Evolutionary conservation across 2,888 invertebrate genomes (phyloP).

Genomic region (Lasius fuliginosus): DNA sequence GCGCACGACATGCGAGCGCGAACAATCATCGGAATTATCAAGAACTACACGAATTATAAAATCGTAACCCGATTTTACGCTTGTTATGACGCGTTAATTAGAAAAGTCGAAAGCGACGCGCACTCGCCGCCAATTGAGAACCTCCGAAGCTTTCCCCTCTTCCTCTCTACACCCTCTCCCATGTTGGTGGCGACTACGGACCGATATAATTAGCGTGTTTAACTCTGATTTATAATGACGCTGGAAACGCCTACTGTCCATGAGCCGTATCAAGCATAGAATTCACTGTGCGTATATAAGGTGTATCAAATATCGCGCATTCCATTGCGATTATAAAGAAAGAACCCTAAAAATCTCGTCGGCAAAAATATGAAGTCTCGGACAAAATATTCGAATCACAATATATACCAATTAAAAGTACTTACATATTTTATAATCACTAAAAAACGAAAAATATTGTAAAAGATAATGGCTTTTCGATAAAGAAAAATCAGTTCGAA

Average conservation of each 20-base stretch:
- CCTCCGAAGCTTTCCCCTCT: neutral
- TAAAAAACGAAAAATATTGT: neutral
- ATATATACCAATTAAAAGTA: neutral
- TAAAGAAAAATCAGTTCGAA: neutral
- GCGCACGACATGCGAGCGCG: neutral
- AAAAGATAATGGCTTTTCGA: neutral
- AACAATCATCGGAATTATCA: conserved; percentile 21
- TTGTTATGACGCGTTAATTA: conserved; percentile 41
- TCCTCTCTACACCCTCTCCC: conserved; percentile 65
- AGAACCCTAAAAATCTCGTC: neutral
- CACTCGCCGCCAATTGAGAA: conserved; percentile 42
- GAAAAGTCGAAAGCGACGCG: conserved; percentile 34
- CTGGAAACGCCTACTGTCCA: conserved; percentile 82
- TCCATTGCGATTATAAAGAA: neutral
- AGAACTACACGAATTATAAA: conserved; percentile 32
- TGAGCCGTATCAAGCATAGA: conserved; percentile 72
- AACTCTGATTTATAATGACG: conserved; percentile 84
- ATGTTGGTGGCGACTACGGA: conserved; percentile 63
- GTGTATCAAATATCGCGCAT: conserved; percentile 3
- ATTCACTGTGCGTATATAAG: conserved; percentile 53
- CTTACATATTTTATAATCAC: neutral
- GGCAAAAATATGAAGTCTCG: neutral
- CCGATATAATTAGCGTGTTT: conserved; percentile 84
- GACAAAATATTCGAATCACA: neutral
- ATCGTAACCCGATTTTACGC: conserved; percentile 41